These are phyloP conservation scores for Catharus ustulatus DNA, from an alignment of 2,797 vertebrate genomes.

Conservation along the genomic window DNA sequence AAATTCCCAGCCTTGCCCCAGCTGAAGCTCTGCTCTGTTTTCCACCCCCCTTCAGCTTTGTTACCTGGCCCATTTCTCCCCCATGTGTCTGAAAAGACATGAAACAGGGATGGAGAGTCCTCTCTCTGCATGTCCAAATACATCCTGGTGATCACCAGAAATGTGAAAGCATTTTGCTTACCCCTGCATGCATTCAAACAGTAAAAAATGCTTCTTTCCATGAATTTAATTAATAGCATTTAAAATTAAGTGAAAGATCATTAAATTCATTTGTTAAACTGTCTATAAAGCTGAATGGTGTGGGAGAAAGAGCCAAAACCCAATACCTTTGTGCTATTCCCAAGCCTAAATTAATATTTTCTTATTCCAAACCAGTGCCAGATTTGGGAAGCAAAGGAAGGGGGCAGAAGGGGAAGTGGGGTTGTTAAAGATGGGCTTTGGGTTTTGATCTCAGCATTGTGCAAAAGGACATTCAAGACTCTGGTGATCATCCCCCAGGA, in stretches of 20 bases:
- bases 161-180: not conserved
- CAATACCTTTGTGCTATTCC: not conserved
- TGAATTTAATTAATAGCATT: not conserved
- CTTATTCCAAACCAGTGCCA: not conserved
- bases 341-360: not conserved
- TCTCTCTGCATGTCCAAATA: not conserved
- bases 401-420: fast-evolving
- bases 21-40: not conserved
- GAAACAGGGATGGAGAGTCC: not conserved
- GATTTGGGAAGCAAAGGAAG: not conserved
- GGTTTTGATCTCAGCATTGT: not conserved
- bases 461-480: not conserved
- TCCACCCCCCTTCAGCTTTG: not conserved
- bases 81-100: not conserved
- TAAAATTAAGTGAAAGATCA: not conserved
- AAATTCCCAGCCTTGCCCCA: not conserved
- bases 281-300: not conserved
- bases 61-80: not conserved
- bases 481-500: not conserved
- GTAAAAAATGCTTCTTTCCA: not conserved
- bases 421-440: not conserved
- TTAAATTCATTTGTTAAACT: not conserved
- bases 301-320: not conserved
- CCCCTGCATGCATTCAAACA: not conserved
- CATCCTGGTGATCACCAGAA: not conserved